Evolutionary conservation across 2,888 invertebrate species (phyloP), one percentile per base, ranked within the genome.

Genomic region (Andrena trimmerana): DNA sequence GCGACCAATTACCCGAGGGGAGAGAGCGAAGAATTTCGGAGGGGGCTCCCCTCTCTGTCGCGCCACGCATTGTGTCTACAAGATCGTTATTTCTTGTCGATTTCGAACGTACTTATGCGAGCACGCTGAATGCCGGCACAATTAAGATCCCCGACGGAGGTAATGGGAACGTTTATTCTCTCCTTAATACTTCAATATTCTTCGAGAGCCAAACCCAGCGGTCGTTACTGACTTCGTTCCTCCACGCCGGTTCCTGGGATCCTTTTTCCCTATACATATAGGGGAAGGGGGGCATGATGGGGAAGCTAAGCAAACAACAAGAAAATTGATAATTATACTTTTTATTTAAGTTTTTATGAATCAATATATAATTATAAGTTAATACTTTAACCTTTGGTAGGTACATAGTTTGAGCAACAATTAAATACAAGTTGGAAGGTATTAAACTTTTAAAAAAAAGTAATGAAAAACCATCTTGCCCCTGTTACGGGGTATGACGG

Each of bases 61-160:
- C 52, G 52, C 52, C 57, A 29, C 67, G 79, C 78, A 83, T 87
- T 84, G 77, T 81, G 79, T 71, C 74, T 80, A 72, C 79, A 71
- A 85, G 83, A 87, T 76, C 78, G 85, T 90, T 86, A 85, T 83
- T 86, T 76, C 84, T 67, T 81, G 82, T 90, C 83, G 75, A 86
- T 79, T 69, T 75, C 67, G 60, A 76, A 71, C 67, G 20, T 63
- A 52, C 71, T 74, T 67, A 81, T 24, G 69, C 62, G 69, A 70
- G 70, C 42, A 36, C n/a, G 60, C 29, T 42, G 77, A 81, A 78
- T 86, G 63, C 84, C 80, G 24, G 66, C 63, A 84, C 88, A 89
- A 88, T 89, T 74, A 83, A 69, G 67, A 52, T 73, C 83, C 59
- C 88, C 80, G 66, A 65, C 77, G 77, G 81, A 62, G 72, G 76